A percentile compares a stretch with the other conserved stretches of the same genome.
Evolutionary conservation across 2,797 vertebrate genomes (phyloP).

Genomic region (Varecia variegata): DNA sequence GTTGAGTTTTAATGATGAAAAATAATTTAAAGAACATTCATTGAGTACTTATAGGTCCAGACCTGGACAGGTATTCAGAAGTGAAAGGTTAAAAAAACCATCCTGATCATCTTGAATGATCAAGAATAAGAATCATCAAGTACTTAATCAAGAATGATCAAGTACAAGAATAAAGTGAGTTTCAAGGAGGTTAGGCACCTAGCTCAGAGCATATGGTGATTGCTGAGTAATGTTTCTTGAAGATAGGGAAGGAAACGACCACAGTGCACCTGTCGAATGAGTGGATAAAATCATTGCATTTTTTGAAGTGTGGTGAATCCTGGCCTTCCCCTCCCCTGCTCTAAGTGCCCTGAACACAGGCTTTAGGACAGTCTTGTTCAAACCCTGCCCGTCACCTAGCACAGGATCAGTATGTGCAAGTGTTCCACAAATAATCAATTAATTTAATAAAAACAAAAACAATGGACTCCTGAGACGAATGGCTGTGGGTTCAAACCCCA

Average conservation of each 20-base stretch:
- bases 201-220: not conserved
- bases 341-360: not conserved
- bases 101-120: not conserved
- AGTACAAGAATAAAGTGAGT: not conserved
- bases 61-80: not conserved
- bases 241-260: accelerated
- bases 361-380: not conserved
- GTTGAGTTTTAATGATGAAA: no score
- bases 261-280: accelerated
- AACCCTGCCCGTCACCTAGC: not conserved
- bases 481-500: no score
- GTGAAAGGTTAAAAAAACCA: not conserved
- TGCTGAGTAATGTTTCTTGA: not conserved
- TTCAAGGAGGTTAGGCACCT: no score
- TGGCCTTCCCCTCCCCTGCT: not conserved
- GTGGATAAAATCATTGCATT: no score
- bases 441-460: not conserved
- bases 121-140: no score
- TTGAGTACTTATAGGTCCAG: not conserved
- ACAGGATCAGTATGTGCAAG: not conserved
- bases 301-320: no score
- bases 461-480: not conserved
- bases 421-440: not conserved
- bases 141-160: not conserved
- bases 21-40: not conserved